These are phyloP conservation scores for Tonatia bakeri DNA, from an alignment of 2,113 vertebrate genomes.

Conservation along the genomic window DNA sequence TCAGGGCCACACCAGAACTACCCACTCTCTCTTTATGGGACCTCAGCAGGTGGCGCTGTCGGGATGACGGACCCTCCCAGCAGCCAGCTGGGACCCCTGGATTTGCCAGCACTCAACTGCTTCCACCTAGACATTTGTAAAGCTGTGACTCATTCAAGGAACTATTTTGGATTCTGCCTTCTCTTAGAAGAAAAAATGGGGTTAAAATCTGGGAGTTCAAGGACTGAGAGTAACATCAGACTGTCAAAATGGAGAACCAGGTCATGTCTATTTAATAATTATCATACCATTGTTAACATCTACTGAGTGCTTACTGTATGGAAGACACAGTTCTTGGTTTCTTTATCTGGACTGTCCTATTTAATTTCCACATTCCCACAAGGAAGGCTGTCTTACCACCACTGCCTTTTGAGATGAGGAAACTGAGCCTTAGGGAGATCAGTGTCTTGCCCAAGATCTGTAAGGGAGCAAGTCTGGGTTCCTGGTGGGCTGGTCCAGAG, in stretches of 20 bases:
- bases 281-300: background rate
- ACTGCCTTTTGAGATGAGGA: background rate
- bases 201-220: background rate
- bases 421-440: background rate
- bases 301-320: background rate
- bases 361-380: background rate
- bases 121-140: background rate
- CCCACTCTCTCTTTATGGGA: background rate
- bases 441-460: background rate
- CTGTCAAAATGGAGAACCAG: background rate
- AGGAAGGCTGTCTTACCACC: background rate
- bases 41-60: no score
- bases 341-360: background rate
- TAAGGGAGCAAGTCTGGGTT: background rate
- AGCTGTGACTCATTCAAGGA: background rate
- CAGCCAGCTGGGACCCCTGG: background rate
- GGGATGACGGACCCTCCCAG: rapidly evolving
- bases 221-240: background rate
- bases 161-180: background rate
- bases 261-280: background rate
- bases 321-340: background rate
- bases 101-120: background rate
- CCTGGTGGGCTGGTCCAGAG: background rate
- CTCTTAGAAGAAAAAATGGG: background rate
- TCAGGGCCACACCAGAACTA: rapidly evolving